Evolutionary conservation across 2,113 vertebrate species (phyloP).

Genomic region (Panthera leo): DNA sequence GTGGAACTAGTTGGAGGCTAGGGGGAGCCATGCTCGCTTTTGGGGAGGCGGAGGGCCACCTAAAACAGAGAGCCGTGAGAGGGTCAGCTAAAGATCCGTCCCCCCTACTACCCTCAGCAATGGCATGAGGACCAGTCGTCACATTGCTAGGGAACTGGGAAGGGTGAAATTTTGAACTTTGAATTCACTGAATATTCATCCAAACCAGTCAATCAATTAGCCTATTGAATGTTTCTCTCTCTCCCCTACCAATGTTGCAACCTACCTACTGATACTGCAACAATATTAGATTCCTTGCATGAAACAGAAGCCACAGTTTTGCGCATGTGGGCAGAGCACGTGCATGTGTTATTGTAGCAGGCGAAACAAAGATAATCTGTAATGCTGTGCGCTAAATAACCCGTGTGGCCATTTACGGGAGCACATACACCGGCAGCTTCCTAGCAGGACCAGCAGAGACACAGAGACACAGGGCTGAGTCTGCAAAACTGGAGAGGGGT

Average conservation of each 20-base stretch:
- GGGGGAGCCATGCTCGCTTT: neutral
- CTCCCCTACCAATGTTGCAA: neutral
- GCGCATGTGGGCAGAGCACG: neutral
- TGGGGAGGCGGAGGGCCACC: neutral
- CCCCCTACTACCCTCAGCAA: neutral
- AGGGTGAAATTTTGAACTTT: neutral
- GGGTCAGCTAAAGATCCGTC: neutral
- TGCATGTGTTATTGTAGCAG: neutral
- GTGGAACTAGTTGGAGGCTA: neutral
- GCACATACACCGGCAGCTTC: neutral
- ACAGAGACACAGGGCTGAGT: too few species aligned
- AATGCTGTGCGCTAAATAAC: neutral
- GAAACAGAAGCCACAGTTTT: neutral
- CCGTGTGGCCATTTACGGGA: neutral
- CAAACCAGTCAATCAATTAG: neutral
- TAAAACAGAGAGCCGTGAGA: neutral
- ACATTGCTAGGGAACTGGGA: neutral
- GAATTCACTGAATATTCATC: neutral
- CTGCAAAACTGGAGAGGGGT: neutral
- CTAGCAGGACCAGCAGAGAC: neutral
- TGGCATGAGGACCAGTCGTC: neutral
- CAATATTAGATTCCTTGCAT: neutral
- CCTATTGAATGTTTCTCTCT: neutral
- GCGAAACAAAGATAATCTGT: neutral
- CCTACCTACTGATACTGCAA: too few species aligned